phyloP scores from a whole-genome alignment of 2,113 vertebrate species.

The Tetraodon nigroviridis region DNA sequence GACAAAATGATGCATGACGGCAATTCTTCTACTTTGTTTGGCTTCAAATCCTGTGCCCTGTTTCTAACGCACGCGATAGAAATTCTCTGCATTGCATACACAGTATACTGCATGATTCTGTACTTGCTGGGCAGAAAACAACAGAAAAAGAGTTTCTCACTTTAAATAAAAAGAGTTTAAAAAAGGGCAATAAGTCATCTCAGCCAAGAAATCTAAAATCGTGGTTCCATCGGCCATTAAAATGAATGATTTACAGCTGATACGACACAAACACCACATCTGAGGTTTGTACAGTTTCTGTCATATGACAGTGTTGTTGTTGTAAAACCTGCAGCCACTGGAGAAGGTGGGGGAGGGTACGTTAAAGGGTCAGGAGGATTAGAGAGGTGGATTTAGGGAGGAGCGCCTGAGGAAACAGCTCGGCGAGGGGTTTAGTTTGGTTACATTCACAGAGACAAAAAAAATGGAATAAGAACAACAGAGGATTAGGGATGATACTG shows the following conservation, averaged over 20 bases:
- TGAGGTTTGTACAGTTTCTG: conserved; percentile 20
- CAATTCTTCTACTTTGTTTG: not conserved
- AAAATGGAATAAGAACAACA: conserved; percentile 37
- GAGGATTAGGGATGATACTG: conserved; percentile 41
- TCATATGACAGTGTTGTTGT: conserved; percentile 11
- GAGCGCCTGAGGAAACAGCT: conserved; percentile 39
- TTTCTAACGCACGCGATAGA: not conserved
- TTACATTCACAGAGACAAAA: conserved; percentile 60
- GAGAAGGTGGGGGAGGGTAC: conserved; percentile 15
- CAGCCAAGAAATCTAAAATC: not conserved
- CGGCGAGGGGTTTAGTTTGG: conserved; percentile 42
- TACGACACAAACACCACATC: not conserved
- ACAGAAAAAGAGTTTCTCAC: no score
- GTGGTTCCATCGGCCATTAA: conserved; percentile 2
- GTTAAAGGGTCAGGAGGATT: conserved; percentile 46
- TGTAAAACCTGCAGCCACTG: conserved; percentile 15
- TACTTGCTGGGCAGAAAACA: no score
- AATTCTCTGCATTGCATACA: not conserved
- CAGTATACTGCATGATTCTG: not conserved
- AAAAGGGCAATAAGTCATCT: conserved; percentile 8
- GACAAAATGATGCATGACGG: conserved; percentile 25
- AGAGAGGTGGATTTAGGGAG: conserved; percentile 43
- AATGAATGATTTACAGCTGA: conserved; percentile 8
- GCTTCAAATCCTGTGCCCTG: conserved; percentile 11
- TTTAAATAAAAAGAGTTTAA: conserved; percentile 12